Evolutionary conservation across 2,113 vertebrate species (phyloP), one percentile per base, ranked within the genome.

Genomic region (Cyprinodon brontotheroides): DNA sequence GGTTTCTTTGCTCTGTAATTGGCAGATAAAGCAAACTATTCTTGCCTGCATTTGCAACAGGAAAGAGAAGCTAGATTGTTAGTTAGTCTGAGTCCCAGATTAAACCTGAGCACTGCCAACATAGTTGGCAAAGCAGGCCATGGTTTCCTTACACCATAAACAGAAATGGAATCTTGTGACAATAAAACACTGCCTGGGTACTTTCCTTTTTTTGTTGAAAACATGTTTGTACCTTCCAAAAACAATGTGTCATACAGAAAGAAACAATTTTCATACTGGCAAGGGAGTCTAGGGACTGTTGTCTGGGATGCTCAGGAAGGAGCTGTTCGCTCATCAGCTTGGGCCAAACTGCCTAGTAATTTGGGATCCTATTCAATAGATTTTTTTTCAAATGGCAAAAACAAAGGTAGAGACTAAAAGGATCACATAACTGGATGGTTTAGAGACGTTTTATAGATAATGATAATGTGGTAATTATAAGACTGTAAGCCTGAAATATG

Each of bases 61-160:
- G 50, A 75, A 40, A 70, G 17, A 53, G 40, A 74, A 61, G 65
- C 65, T 41, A 64, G 60, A 36, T 40, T 77, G 69, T 78, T 68
- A 48, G 67, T 87, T 73, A 81, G 85, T 61, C 81, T 78, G 81
- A 82, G 77, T 80, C 79, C 80, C 66, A 84, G 89, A 89, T 89
- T 87, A 84, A 87, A 83, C 85, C 65, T 2, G 60, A 82, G 62
- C 4, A 79, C 73, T 87, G 87, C 81, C 85, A 87, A 87, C 64
- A 43, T 83, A 59, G 80, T 83, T 90, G 89, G 89, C 87, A 87
- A 64, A 2, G 59, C 3, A 2, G 63, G 77, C 17, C 47, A 60
- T 22, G 61, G 43, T 40, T 81, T 71, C 61, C 61, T 80, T 77
- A 77, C 61, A 20, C 65, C 45, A 65, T 65, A 61, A 80, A 81